phyloP scores from a whole-genome alignment of 2,113 vertebrate species.

The Elanoides forficatus region DNA sequence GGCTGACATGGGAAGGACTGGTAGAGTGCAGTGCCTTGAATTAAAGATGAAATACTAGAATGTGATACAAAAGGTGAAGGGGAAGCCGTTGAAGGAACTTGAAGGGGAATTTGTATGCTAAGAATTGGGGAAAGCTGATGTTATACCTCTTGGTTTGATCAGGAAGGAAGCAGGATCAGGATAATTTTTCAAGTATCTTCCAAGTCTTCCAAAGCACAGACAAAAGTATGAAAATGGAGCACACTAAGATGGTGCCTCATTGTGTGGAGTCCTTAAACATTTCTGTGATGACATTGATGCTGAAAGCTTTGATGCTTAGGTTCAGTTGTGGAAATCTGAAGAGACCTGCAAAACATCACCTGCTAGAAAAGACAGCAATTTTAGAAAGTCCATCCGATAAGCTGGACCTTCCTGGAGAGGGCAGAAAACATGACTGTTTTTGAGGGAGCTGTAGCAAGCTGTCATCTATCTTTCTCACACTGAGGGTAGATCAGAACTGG shows the following conservation, averaged over 20 bases:
- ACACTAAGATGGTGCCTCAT: not conserved
- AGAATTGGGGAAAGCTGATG: not conserved
- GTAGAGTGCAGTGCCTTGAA: conserved; percentile 14
- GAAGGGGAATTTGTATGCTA: not conserved
- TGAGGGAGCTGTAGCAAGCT: not conserved
- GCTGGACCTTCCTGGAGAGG: not conserved
- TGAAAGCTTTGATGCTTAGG: not conserved
- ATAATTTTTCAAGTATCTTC: not conserved
- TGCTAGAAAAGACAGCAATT: not conserved
- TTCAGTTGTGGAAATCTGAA: not conserved
- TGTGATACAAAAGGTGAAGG: not conserved
- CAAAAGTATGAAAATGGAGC: not conserved
- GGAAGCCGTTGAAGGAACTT: conserved; percentile 15
- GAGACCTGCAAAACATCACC: not conserved
- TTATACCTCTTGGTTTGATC: not conserved
- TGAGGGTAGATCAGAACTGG: not conserved
- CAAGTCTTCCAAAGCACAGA: not conserved
- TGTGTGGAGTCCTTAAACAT: not conserved
- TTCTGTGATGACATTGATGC: not conserved
- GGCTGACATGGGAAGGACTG: not conserved
- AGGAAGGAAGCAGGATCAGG: not conserved
- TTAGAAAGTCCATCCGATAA: not conserved
- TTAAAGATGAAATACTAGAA: conserved; percentile 12
- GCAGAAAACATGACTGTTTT: not conserved
- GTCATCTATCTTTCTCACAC: not conserved